Base-by-base conservation (phyloP, 1,140 invertebrate genomes). In the Amyelois transitella region DNA sequence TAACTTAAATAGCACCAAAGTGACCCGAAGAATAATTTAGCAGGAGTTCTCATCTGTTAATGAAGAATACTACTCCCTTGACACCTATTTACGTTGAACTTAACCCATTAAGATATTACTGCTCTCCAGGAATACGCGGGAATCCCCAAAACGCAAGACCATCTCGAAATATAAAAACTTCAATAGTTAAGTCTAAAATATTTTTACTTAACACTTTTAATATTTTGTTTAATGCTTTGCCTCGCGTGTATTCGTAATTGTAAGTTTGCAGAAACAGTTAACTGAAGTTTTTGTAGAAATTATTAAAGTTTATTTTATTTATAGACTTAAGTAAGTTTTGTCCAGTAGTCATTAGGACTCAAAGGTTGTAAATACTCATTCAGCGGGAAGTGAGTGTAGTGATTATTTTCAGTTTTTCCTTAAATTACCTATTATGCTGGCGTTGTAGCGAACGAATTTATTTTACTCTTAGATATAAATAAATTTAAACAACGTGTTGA, bases 1-100 rank as follows among this genome's bases (percentile, higher is more conserved):
- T 82, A 81, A 69, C 71, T 75, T 68, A 75, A 81, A 82, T 75
- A 70, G 71, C 63, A 72, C 77, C 74, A 53, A 78, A 77, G 78
- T 78, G 78, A 81, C 80, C 82, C 64, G 58, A 79, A 81, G 80
- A 83, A 83, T 83, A 81, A 81, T 81, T 81, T 78, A 83, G 49
- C 68, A 58, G 65, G 53, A 75, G 68, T 63, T 77, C 72, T 66
- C 67, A 66, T 63, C 66, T 58, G 43, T 56, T 86, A 86, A 86
- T 86, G 81, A 86, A 83, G 78, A 82, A 64, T 77, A 82, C 66
- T 81, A 61, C 75, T 60, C 82, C 79, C 82, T 47, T 64, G 79
- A 66, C 72, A 69, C 62, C 75, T 71, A 67, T 84, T 80, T 78
- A 62, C 64, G 55, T 60, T 70, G 61, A 86, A 86, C 81, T 86